Conservation (phyloP, 2,888 invertebrate species). For the Hydraecia micacea region DNA sequence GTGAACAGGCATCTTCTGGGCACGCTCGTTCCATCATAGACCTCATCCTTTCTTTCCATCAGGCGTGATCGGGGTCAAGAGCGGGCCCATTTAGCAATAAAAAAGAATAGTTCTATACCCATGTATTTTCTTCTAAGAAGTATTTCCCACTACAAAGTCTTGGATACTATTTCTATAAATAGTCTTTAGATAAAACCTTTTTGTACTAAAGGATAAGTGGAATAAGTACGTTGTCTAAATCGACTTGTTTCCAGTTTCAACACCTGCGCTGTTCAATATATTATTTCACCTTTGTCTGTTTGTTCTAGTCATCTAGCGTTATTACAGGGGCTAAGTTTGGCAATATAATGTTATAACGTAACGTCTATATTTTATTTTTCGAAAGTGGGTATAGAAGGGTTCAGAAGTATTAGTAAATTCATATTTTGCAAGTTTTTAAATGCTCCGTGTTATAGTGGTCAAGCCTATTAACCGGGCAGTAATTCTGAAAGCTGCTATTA, state of each 20-base stretch:
- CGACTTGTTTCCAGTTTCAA: constrained; percentile 25
- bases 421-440: not conserved
- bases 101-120: not conserved
- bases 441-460: not conserved
- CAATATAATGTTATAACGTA: constrained; percentile 6
- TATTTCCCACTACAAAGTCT: not conserved
- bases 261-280: constrained; percentile 38
- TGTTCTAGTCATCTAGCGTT: not conserved
- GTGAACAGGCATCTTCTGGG: too few relatives aligned
- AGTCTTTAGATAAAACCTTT: constrained; percentile 21
- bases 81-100: too few relatives aligned
- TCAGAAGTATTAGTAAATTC: not conserved
- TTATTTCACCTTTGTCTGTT: constrained; percentile 20
- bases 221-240: constrained; percentile 30
- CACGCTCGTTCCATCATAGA: too few relatives aligned
- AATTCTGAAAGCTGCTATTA: not conserved
- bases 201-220: constrained; percentile 22
- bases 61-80: too few relatives aligned
- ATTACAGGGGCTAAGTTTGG: constrained; percentile 16
- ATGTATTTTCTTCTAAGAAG: not conserved
- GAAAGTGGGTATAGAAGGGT: too few relatives aligned
- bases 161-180: constrained; percentile 3
- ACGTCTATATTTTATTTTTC: not conserved
- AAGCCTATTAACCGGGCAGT: not conserved
- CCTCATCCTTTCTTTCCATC: too few relatives aligned